Conservation (phyloP, 2,113 vertebrate species). For the Hemicordylus capensis region DNA sequence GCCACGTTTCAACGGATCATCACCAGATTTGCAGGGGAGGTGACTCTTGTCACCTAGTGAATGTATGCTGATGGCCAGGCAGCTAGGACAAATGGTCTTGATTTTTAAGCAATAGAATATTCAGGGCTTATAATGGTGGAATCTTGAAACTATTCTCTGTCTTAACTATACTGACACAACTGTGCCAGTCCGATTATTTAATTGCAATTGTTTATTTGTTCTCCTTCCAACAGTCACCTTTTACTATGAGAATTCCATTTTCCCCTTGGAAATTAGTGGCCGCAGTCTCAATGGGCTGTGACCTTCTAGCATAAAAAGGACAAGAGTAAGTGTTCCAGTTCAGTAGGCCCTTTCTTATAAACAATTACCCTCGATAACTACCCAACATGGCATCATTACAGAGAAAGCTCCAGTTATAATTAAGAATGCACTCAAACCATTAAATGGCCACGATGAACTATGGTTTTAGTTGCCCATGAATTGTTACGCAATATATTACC, state of each 20-base stretch:
- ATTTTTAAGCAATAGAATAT: too few species aligned
- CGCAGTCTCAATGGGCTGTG: neutral
- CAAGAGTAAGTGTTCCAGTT: conserved; percentile 5
- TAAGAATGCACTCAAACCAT: conserved; percentile 13
- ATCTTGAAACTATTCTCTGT: too few species aligned
- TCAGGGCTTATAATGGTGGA: too few species aligned
- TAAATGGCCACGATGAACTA: conserved; percentile 14
- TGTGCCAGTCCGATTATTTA: too few species aligned
- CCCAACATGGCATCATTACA: neutral
- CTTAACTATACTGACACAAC: too few species aligned
- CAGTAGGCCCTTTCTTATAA: conserved; percentile 11
- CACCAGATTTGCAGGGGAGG: too few species aligned
- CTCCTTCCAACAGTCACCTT: neutral
- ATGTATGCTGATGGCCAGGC: too few species aligned
- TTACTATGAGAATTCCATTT: neutral
- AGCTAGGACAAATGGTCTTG: too few species aligned
- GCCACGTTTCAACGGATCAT: too few species aligned
- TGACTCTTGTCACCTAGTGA: too few species aligned
- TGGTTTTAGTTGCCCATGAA: neutral
- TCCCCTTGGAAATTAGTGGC: neutral
- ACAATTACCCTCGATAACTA: conserved; percentile 17
- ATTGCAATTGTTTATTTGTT: neutral
- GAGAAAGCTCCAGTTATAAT: conserved; percentile 3
- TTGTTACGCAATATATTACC: neutral
- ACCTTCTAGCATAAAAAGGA: neutral